Conservation (phyloP, 2,113 vertebrate genomes). For the Phainopepla nitens region DNA sequence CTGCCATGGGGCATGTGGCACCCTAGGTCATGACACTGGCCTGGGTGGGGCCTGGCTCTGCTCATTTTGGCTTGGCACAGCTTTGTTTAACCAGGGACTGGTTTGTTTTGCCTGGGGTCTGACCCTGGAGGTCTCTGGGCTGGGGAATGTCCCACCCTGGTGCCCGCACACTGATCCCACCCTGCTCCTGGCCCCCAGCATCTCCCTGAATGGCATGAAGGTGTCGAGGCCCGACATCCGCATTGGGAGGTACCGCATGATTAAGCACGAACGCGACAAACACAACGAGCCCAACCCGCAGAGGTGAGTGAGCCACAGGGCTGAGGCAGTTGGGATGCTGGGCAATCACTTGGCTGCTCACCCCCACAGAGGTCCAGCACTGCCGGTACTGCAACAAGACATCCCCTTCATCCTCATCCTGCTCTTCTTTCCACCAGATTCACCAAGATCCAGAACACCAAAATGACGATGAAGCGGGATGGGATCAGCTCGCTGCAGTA, state of each 20-base stretch:
- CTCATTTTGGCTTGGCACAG: neutral
- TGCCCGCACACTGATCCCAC: neutral
- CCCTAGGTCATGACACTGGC: neutral
- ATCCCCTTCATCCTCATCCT: neutral
- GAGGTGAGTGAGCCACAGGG: slow-evolving; percentile 82
- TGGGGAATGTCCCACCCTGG: neutral
- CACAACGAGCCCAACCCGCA: slow-evolving; percentile 99
- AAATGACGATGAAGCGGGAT: slow-evolving; percentile 96
- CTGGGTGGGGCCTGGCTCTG: neutral
- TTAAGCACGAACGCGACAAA: slow-evolving; percentile 98
- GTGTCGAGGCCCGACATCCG: slow-evolving; percentile 95
- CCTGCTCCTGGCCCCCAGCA: slow-evolving; percentile 73
- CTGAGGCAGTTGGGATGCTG: accelerated
- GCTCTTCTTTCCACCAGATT: slow-evolving; percentile 74
- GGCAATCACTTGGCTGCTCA: neutral
- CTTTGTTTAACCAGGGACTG: neutral
- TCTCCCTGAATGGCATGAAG: slow-evolving; percentile 98
- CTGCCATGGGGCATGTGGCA: neutral
- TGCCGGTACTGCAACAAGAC: neutral
- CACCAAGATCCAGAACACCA: slow-evolving; percentile 98
- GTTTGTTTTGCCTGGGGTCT: neutral
- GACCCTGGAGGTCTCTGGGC: neutral
- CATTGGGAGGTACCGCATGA: slow-evolving; percentile 98
- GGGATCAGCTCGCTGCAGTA: slow-evolving; percentile 94
- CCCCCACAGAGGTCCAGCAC: neutral